Conservation (phyloP, 2,888 invertebrate species). For the Tuta absoluta region DNA sequence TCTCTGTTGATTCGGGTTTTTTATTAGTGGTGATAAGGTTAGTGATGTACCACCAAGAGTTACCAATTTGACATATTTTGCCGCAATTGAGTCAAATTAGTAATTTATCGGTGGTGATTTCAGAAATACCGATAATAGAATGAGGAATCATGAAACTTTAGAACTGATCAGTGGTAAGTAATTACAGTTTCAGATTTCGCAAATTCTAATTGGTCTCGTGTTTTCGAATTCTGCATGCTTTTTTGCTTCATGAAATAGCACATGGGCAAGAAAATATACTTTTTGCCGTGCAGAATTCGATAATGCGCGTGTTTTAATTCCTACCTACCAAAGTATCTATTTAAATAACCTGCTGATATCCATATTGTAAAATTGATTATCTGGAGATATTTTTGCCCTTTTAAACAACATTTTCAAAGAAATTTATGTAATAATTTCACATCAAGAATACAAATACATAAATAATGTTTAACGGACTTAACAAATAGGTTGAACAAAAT, state of each 20-base stretch:
- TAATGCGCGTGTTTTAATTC: neutral
- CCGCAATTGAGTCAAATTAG: neutral
- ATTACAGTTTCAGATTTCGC: too few species aligned
- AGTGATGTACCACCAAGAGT: neutral
- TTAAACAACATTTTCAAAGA: neutral
- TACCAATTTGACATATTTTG: neutral
- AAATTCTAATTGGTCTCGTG: neutral
- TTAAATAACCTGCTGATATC: neutral
- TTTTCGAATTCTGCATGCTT: neutral
- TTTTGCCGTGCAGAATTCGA: neutral
- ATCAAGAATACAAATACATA: neutral
- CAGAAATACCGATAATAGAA: too few species aligned
- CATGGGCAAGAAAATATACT: neutral
- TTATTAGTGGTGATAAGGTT: slow-evolving; percentile 32
- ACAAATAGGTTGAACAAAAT: neutral
- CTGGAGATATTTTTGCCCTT: neutral
- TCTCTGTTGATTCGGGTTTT: slow-evolving; percentile 72
- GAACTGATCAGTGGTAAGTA: too few species aligned
- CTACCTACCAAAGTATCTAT: neutral
- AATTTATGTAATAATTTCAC: neutral
- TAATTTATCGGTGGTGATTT: too few species aligned
- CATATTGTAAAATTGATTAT: neutral
- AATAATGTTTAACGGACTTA: neutral
- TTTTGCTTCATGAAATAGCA: neutral
- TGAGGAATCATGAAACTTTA: too few species aligned